Base-by-base conservation (phyloP, 2,888 invertebrate species). In the Neoscelio sp. region DNA sequence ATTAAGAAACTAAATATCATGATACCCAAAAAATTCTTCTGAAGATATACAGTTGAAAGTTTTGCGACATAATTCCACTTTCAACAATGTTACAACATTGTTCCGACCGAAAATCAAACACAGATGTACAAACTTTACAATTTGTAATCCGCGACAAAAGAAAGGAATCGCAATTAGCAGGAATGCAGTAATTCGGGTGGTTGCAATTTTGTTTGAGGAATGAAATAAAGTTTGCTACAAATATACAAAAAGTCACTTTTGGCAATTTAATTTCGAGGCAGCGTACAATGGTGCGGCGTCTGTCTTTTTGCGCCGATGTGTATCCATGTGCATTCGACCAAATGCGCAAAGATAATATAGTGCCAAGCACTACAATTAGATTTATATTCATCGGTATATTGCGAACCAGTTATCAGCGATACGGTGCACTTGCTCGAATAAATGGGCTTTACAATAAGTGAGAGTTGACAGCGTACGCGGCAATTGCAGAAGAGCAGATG, bases 311-410 rank as follows among this genome's bases (percentile, higher is more conserved):
- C 17, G 13, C 23, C 18, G 13, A 40, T 38, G 74, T 48, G 64
- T 68, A 78, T 62, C 52, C 64, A 30, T 56, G 73, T 73, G 62
- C 68, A 73, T 38, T 64, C 62, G 56, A 68, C 67, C 64, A 73
- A 73, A 56, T 52, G 67, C 54, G 62, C 62, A 65, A 78, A 71
- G 73, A 78, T 78, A 78, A 78, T 78, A 52, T 78, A 78, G 60
- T 40, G 67, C 52, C 73, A 54, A 68, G 65, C 67, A 52, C 65
- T 73, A 73, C 83, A 83, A 84, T 84, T 84, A 82, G 82, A 85
- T 85, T 83, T 85, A 84, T 83, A 84, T 84, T 85, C 83, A 84
- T 82, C 78, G 73, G 80, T 54, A 81, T 85, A 80, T 67, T 67
- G 65, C 40, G 71, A 73, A 44, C 62, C 58, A 64, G 81, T 78